phyloP scores from a whole-genome alignment of 2,888 invertebrate genomes.

The Deilephila elpenor region DNA sequence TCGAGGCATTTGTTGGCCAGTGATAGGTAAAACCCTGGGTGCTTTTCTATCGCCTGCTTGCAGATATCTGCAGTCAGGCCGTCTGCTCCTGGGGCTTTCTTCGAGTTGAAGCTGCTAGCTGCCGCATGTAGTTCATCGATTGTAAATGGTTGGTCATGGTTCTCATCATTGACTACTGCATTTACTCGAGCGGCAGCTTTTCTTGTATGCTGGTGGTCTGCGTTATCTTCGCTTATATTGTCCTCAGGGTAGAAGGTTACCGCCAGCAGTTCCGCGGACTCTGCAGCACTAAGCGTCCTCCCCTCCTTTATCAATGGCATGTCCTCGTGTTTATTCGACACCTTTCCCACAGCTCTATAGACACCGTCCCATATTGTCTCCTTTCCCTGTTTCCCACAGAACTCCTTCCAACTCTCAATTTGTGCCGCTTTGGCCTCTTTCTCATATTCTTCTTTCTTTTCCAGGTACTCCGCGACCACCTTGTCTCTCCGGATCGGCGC shows the following conservation, averaged over 20 bases:
- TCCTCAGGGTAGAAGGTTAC: neutral
- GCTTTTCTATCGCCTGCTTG: neutral
- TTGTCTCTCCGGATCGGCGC: slow-evolving; percentile 30
- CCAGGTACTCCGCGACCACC: slow-evolving; percentile 26
- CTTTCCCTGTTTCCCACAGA: slow-evolving; percentile 34
- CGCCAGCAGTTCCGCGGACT: neutral
- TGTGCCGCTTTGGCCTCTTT: neutral
- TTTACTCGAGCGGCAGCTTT: no score
- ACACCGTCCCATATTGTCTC: slow-evolving; percentile 38
- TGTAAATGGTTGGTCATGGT: slow-evolving; percentile 34
- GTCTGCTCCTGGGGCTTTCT: slow-evolving; percentile 41
- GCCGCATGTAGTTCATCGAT: slow-evolving; percentile 29
- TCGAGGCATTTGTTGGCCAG: neutral
- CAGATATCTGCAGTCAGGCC: slow-evolving; percentile 42
- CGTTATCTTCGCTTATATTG: no score
- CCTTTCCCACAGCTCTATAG: neutral
- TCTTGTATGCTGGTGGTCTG: no score
- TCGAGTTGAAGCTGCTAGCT: slow-evolving; percentile 28
- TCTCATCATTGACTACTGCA: neutral
- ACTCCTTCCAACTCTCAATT: slow-evolving; percentile 35
- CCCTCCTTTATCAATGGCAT: neutral
- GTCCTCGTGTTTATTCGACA: slow-evolving; percentile 25
- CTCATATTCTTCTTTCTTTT: slow-evolving; percentile 22
- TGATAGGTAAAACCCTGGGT: neutral
- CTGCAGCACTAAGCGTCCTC: neutral